Percentiles rank a stretch among this genome's conserved stretches.
Conservation (phyloP, 2,113 vertebrate species). For the Pseudorhombus dupliciocellatus region DNA sequence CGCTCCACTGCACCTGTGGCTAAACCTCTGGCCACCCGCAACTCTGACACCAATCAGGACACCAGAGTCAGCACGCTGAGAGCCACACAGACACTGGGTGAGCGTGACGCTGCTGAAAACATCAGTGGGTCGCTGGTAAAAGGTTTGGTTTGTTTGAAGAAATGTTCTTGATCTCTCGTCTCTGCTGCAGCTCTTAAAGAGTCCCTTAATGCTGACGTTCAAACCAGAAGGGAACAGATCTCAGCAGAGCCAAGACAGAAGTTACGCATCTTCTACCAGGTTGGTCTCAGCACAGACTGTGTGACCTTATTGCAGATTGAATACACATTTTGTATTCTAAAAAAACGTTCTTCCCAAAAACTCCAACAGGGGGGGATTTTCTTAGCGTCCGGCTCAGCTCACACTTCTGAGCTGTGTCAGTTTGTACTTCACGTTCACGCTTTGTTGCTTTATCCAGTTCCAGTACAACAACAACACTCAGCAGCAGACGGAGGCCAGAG, state of each 20-base stretch:
- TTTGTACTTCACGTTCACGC: not conserved
- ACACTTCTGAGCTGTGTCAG: not conserved
- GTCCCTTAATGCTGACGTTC: conserved; percentile 85
- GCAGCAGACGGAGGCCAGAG: conserved; percentile 96
- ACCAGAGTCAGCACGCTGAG: conserved; percentile 86
- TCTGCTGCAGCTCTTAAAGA: conserved; percentile 89
- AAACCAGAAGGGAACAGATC: conserved; percentile 89
- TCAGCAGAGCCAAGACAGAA: conserved; percentile 91
- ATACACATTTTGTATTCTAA: not conserved
- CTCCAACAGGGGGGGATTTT: too few species aligned
- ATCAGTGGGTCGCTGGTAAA: not conserved
- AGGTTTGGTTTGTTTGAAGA: not conserved
- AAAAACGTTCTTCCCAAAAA: too few species aligned
- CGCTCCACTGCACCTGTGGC: conserved; percentile 92
- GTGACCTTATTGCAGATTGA: not conserved
- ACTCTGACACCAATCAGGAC: conserved; percentile 92
- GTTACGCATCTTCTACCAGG: conserved; percentile 98
- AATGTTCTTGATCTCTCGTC: not conserved
- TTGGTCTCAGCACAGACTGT: conserved; percentile 14
- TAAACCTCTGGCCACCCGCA: conserved; percentile 94
- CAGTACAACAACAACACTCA: conserved; percentile 97
- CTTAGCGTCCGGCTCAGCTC: too few species aligned
- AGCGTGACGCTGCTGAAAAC: conserved; percentile 23
- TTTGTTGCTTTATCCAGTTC: conserved; percentile 79
- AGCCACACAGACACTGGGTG: conserved; percentile 86